phyloP scores from a whole-genome alignment of 2,113 vertebrate genomes.

The Triplophysa dalaica region DNA sequence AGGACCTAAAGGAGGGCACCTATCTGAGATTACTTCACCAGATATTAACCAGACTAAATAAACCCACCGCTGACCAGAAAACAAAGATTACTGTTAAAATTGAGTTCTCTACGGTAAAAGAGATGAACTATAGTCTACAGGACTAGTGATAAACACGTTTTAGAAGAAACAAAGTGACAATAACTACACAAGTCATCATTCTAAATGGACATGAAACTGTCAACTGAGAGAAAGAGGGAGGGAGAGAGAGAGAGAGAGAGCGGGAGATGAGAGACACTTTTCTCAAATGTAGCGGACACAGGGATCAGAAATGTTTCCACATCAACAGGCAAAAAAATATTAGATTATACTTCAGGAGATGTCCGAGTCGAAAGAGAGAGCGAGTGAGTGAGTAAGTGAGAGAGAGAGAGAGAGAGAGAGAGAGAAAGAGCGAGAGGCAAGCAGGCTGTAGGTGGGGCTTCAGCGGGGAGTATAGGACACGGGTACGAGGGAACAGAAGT shows the following conservation, averaged over 20 bases:
- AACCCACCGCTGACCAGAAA: too few relatives aligned
- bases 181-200: not conserved
- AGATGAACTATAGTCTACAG: not conserved
- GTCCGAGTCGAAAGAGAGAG: slow-evolving; percentile 20
- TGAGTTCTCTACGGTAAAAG: too few relatives aligned
- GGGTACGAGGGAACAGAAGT: slow-evolving; percentile 71
- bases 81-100: too few relatives aligned
- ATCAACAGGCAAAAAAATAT: slow-evolving; percentile 35
- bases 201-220: not conserved
- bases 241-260: not conserved
- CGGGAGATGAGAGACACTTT: not conserved
- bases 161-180: not conserved
- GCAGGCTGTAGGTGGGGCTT: slow-evolving; percentile 78
- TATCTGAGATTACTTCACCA: slow-evolving; percentile 3
- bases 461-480: slow-evolving; percentile 49
- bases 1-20: slow-evolving; percentile 63
- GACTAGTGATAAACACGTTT: not conserved
- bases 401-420: slow-evolving; percentile 64
- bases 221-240: slow-evolving; percentile 5
- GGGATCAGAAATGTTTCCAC: slow-evolving; percentile 42
- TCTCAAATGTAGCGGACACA: slow-evolving; percentile 14
- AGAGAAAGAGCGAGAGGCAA: slow-evolving; percentile 71
- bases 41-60: not conserved
- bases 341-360: slow-evolving; percentile 13
- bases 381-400: slow-evolving; percentile 72